These are phyloP conservation scores for Eulemur albifrons DNA, from an alignment of 2,797 vertebrate genomes.

Conservation along the genomic window DNA sequence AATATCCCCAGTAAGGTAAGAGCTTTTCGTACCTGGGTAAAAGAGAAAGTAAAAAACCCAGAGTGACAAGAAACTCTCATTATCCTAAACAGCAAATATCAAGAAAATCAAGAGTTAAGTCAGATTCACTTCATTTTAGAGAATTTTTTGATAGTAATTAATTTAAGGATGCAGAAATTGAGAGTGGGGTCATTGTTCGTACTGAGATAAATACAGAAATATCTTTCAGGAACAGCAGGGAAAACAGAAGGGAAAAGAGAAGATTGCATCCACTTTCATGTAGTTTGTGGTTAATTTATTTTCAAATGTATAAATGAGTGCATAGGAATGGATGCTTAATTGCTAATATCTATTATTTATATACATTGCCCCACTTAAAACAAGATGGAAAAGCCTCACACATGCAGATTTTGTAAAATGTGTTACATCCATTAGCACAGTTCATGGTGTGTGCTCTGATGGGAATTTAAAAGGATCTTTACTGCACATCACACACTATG, in stretches of 20 bases:
- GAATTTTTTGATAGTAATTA: slow-evolving; percentile 82
- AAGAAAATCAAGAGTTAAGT: slow-evolving; percentile 71
- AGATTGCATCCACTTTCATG: slow-evolving; percentile 78
- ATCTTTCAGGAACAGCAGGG: slow-evolving; percentile 78
- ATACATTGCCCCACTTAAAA: slow-evolving; percentile 83
- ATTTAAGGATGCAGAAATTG: slow-evolving; percentile 73
- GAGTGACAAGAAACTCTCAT: not conserved
- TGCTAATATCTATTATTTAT: slow-evolving; percentile 89
- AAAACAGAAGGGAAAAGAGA: slow-evolving; percentile 81
- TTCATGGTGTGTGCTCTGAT: slow-evolving; percentile 88
- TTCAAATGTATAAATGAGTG: slow-evolving; percentile 84
- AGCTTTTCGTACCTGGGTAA: not conserved
- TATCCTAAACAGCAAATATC: slow-evolving; percentile 23
- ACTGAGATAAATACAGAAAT: slow-evolving; percentile 79
- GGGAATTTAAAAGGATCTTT: slow-evolving; percentile 87
- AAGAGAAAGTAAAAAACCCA: not conserved
- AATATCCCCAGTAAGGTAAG: not conserved
- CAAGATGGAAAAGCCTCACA: slow-evolving; percentile 81
- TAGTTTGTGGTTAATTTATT: slow-evolving; percentile 85
- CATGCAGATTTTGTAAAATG: slow-evolving; percentile 86
- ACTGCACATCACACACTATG: slow-evolving; percentile 79
- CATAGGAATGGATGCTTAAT: slow-evolving; percentile 85
- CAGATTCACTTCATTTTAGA: slow-evolving; percentile 57
- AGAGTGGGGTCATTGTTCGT: slow-evolving; percentile 81
- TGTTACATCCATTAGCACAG: slow-evolving; percentile 85